Percentiles rank a stretch among this genome's conserved stretches.
Conservation (phyloP, 1,140 invertebrate genomes). For the Tachypleus tridentatus region DNA sequence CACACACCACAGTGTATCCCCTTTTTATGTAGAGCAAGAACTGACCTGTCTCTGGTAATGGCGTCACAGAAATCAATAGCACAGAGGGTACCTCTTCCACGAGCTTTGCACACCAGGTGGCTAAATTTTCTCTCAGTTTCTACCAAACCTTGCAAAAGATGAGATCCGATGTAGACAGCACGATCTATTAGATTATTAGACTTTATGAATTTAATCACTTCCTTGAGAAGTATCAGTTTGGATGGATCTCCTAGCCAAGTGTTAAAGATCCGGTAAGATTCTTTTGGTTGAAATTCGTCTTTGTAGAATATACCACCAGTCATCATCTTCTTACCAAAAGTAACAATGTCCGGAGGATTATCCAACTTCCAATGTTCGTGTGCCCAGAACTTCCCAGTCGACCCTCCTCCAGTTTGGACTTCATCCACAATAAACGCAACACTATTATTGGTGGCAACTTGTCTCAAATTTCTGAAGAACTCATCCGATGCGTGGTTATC, state of each 20-base stretch:
- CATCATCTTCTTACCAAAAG: slow-evolving; percentile 97
- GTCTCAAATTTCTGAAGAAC: slow-evolving; percentile 81
- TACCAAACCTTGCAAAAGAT: slow-evolving; percentile 58
- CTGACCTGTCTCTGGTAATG: slow-evolving; percentile 59
- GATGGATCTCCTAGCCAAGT: slow-evolving; percentile 99
- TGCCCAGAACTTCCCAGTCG: slow-evolving; percentile 97
- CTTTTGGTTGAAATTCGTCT: slow-evolving; percentile 51
- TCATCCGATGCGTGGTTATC: slow-evolving; percentile 85
- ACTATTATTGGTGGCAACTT: slow-evolving; percentile 57
- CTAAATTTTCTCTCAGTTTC: slow-evolving; percentile 55
- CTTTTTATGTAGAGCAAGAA: slow-evolving; percentile 51
- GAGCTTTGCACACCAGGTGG: slow-evolving; percentile 55
- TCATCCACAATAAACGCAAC: slow-evolving; percentile 82
- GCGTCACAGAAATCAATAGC: slow-evolving; percentile 60
- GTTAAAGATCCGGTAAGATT: slow-evolving; percentile 89
- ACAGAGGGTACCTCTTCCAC: slow-evolving; percentile 85
- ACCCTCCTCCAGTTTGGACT: slow-evolving; percentile 94
- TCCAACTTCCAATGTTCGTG: slow-evolving; percentile 86
- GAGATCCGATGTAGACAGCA: slow-evolving; percentile 60
- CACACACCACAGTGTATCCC: slow-evolving; percentile 82
- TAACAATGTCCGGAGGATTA: slow-evolving; percentile 80
- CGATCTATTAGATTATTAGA: slow-evolving; percentile 65
- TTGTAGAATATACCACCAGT: slow-evolving; percentile 87
- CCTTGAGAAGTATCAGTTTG: slow-evolving; percentile 78
- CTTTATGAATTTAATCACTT: slow-evolving; percentile 70